These are phyloP conservation scores for Autographa gamma DNA, from an alignment of 2,888 invertebrate species.

Conservation along the genomic window DNA sequence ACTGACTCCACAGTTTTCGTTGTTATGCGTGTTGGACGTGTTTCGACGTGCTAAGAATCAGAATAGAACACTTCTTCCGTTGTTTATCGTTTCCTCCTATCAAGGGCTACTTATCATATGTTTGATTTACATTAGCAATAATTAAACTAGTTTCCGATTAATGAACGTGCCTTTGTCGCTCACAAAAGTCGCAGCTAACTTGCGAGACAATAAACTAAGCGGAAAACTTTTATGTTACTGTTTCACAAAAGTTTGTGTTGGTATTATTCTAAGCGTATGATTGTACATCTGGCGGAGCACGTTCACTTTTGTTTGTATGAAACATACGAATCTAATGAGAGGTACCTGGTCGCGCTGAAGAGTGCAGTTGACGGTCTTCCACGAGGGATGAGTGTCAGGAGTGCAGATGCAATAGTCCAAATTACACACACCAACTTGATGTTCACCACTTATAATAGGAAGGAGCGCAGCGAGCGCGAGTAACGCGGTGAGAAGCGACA, in stretches of 20 bases:
- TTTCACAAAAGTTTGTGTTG: slow-evolving; percentile 49
- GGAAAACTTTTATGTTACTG: slow-evolving; percentile 40
- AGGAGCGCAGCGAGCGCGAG: slow-evolving; percentile 87
- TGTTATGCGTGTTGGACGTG: slow-evolving; percentile 49
- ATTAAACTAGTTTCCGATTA: slow-evolving; percentile 35
- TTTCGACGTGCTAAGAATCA: slow-evolving; percentile 63
- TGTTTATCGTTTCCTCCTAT: slow-evolving; percentile 58
- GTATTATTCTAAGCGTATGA: slow-evolving; percentile 48
- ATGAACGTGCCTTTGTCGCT: slow-evolving; percentile 7
- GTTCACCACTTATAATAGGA: slow-evolving; percentile 67
- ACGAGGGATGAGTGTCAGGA: slow-evolving; percentile 86
- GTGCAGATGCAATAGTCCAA: slow-evolving; percentile 89
- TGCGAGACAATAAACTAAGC: slow-evolving; percentile 16
- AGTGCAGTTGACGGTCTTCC: slow-evolving; percentile 91
- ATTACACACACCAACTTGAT: slow-evolving; percentile 82
- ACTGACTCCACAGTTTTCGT: slow-evolving; percentile 53
- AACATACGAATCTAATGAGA: slow-evolving; percentile 60
- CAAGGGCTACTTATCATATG: slow-evolving; percentile 47
- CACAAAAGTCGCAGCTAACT: slow-evolving; percentile 22
- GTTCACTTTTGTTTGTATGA: slow-evolving; percentile 68
- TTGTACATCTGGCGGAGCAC: slow-evolving; percentile 63
- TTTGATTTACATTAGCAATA: slow-evolving; percentile 54
- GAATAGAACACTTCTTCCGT: slow-evolving; percentile 62
- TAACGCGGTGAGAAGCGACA: slow-evolving; percentile 74
- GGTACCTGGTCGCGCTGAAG: slow-evolving; percentile 89